Percentiles rank a stretch among this genome's conserved stretches.
Evolutionary conservation across 2,113 vertebrate genomes (phyloP).

Genomic region (Eolophus roseicapilla): DNA sequence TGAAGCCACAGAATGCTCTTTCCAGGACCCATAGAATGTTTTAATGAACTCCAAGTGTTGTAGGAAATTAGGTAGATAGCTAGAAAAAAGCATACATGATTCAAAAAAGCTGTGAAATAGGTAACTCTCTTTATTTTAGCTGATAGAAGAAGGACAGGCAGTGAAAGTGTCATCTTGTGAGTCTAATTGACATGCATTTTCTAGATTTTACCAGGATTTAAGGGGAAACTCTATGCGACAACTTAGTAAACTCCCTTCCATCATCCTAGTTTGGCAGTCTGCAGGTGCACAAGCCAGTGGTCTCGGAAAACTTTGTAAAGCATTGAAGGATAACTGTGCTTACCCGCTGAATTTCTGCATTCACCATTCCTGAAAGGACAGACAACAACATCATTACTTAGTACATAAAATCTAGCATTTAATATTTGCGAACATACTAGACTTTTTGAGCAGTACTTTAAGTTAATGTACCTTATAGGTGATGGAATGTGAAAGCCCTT

Average conservation of each 20-base stretch:
- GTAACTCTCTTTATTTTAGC: not conserved
- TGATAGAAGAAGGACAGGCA: not conserved
- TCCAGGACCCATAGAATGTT: not conserved
- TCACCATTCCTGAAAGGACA: not conserved
- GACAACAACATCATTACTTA: not conserved
- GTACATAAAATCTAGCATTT: not conserved
- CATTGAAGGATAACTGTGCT: not conserved
- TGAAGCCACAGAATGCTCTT: not conserved
- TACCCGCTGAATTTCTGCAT: not conserved
- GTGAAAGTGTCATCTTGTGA: not conserved
- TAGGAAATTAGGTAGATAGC: not conserved
- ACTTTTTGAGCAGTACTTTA: not conserved
- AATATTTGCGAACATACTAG: not conserved
- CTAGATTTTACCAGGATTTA: not conserved
- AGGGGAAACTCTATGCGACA: not conserved
- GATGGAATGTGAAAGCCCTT: not conserved
- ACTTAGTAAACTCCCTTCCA: not conserved
- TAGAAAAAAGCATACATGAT: not conserved
- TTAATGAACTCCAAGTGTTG: not conserved
- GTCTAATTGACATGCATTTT: not conserved
- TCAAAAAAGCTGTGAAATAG: not conserved
- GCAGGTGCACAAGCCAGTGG: not conserved
- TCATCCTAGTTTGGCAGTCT: not conserved
- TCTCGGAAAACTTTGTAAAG: not conserved
- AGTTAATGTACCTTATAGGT: not conserved